These are phyloP conservation scores for Akabosia matsudoensis DNA, from an alignment of 1,140 invertebrate species.

Conservation along the genomic window DNA sequence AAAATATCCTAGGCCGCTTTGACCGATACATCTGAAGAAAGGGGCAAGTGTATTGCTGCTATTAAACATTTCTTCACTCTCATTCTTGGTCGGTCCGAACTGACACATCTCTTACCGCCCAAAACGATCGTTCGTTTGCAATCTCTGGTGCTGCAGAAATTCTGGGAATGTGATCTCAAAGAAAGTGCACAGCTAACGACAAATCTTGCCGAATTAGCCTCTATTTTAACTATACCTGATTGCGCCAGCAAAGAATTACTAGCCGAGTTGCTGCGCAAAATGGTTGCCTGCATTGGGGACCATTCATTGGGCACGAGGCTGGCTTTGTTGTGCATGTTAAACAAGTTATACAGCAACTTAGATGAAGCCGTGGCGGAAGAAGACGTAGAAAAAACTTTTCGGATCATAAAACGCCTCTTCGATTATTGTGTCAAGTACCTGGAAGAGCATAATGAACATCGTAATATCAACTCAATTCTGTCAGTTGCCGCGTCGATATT, in stretches of 20 bases:
- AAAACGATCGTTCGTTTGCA: neutral
- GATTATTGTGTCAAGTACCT: neutral
- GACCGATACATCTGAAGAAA: neutral
- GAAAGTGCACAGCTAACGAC: neutral
- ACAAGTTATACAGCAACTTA: conserved; percentile 14
- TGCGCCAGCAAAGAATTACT: conserved; percentile 7
- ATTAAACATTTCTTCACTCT: conserved; percentile 40
- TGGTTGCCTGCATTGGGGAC: neutral
- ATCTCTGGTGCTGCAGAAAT: neutral
- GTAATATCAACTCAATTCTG: conserved; percentile 16
- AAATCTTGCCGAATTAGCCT: neutral
- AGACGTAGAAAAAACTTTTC: conserved; percentile 19
- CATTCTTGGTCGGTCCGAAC: conserved; percentile 28
- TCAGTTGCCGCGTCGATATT: conserved; percentile 14
- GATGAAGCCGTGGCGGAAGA: neutral
- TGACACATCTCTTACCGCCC: neutral
- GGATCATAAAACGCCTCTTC: conserved; percentile 21
- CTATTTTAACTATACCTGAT: conserved; percentile 18
- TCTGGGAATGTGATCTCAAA: neutral
- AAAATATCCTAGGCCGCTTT: neutral
- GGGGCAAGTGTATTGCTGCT: conserved; percentile 25
- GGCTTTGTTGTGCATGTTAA: conserved; percentile 24
- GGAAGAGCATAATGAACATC: neutral
- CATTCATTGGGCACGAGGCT: conserved; percentile 8
- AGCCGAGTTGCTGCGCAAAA: neutral